Conservation (phyloP, 1,140 invertebrate genomes). For the Agraylea sexmaculata region DNA sequence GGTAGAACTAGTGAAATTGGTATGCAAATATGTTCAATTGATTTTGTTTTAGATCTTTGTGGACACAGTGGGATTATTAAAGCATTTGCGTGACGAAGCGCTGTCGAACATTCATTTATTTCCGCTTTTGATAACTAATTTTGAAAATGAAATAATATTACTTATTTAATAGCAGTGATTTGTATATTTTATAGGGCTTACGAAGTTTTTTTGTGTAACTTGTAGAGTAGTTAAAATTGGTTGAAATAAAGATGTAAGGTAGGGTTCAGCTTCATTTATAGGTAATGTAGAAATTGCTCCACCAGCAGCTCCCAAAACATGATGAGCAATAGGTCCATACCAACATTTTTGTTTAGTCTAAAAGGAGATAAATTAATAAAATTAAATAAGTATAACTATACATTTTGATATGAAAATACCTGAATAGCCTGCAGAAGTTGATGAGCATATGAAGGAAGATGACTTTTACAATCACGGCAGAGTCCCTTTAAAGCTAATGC, state of each 20-base stretch:
- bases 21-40: constrained; percentile 9
- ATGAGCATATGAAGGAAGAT: constrained; percentile 58
- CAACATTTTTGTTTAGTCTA: constrained; percentile 6
- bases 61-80: constrained; percentile 8
- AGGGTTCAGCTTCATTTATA: constrained; percentile 8
- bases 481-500: constrained; percentile 82
- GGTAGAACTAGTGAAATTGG: constrained; percentile 16
- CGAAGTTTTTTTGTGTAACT: constrained; percentile 11
- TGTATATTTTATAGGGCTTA: constrained; percentile 2
- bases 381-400: background rate
- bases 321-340: constrained; percentile 6
- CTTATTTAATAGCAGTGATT: background rate
- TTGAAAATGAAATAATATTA: constrained; percentile 15
- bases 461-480: constrained; percentile 60
- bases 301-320: constrained; percentile 11
- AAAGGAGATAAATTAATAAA: background rate
- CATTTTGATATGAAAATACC: constrained; percentile 22
- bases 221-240: constrained; percentile 14
- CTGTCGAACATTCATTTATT: constrained; percentile 9
- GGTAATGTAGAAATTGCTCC: constrained; percentile 13
- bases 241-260: constrained; percentile 9
- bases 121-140: constrained; percentile 18
- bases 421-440: constrained; percentile 54
- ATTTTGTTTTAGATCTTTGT: background rate
- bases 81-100: constrained; percentile 13